Conservation (phyloP, 1,140 invertebrate genomes). For the Schlechtendalia chinensis region DNA sequence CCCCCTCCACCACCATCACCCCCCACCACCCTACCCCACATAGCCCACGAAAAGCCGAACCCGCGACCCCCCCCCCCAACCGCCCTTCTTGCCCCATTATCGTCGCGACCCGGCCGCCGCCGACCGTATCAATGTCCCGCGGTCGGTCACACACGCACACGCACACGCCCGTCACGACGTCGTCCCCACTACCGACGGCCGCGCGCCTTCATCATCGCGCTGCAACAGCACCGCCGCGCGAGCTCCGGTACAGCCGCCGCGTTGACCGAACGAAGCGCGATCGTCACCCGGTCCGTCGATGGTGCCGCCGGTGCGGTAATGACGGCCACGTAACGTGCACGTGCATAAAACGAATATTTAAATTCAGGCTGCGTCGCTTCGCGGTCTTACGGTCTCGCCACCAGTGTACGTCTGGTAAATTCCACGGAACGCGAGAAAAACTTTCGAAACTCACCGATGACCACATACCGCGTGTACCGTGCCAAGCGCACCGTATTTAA, state of each 20-base stretch:
- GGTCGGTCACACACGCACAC: constrained; percentile 42
- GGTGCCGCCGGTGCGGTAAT: background rate
- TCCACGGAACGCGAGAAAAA: background rate
- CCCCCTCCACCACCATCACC: no score
- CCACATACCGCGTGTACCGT: constrained; percentile 20
- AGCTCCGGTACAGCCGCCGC: background rate
- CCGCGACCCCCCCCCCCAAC: no score
- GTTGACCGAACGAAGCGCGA: background rate
- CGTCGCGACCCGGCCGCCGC: background rate
- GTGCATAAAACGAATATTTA: no score
- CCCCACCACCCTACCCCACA: no score
- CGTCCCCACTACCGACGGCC: background rate
- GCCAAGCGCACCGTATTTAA: constrained; percentile 29
- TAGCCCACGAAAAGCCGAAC: no score
- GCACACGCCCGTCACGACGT: constrained; percentile 27
- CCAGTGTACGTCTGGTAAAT: constrained; percentile 19
- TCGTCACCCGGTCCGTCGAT: background rate
- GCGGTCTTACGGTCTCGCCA: background rate
- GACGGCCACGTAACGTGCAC: no score
- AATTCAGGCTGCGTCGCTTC: no score
- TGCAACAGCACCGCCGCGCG: background rate
- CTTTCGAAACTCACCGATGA: constrained; percentile 12
- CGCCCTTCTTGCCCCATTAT: background rate
- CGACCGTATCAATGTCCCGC: constrained; percentile 40
- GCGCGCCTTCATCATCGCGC: background rate